These are phyloP conservation scores for Phylloscopus trochiloides DNA, from an alignment of 2,113 vertebrate genomes.

Conservation along the genomic window DNA sequence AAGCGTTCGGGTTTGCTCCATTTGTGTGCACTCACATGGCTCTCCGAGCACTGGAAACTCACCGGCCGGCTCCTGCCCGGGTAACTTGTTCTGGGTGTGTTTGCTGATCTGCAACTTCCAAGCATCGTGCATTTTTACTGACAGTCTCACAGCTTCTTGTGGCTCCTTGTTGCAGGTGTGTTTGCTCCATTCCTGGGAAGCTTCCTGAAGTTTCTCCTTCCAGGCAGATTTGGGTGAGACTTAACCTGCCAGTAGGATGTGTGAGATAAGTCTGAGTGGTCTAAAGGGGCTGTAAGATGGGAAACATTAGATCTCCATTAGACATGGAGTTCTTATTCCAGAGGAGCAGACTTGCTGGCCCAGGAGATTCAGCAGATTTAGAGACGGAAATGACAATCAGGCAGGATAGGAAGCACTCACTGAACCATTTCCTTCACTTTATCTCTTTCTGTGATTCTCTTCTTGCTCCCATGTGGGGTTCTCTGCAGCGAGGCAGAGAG, in stretches of 20 bases:
- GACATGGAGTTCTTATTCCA: not conserved
- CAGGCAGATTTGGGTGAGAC: not conserved
- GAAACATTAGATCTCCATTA: not conserved
- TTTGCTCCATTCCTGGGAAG: not conserved
- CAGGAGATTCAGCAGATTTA: not conserved
- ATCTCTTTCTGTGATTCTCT: not conserved
- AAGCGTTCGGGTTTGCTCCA: fast-evolving
- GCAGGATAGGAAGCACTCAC: not conserved
- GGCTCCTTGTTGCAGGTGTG: not conserved
- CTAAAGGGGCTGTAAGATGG: not conserved
- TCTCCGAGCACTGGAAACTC: not conserved
- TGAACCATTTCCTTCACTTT: not conserved
- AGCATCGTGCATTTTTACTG: fast-evolving
- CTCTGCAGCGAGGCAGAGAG: not conserved
- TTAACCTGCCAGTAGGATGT: not conserved
- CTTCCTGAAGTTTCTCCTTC: not conserved
- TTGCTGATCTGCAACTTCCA: not conserved
- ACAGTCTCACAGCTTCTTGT: not conserved
- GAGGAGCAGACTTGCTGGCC: not conserved
- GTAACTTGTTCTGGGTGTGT: no score
- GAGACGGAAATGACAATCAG: not conserved
- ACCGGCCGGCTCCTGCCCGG: fast-evolving
- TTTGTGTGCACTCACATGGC: fast-evolving
- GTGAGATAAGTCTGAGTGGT: not conserved
- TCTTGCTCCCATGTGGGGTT: not conserved